Evolutionary conservation across 2,888 invertebrate species (phyloP).

Genomic region (Epistrophe grossulariae): DNA sequence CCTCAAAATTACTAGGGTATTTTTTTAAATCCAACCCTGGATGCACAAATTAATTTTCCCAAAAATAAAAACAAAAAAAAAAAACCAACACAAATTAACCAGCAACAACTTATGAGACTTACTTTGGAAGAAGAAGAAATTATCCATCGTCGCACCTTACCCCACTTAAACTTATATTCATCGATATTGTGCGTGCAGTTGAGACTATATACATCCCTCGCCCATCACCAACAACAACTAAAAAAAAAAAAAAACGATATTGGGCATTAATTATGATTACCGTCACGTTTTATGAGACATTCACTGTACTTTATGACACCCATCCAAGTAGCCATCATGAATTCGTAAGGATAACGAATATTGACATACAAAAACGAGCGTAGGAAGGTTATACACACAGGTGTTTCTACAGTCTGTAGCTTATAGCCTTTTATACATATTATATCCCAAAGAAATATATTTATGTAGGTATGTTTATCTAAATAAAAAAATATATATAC

Average conservation of each 20-base stretch:
- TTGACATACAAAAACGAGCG: constrained; percentile 80
- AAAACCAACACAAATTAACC: constrained; percentile 62
- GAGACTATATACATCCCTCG: neutral
- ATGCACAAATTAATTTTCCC: constrained; percentile 19
- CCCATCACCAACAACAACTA: too few species aligned
- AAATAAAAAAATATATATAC: neutral
- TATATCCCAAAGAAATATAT: constrained; percentile 16
- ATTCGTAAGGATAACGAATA: constrained; percentile 82
- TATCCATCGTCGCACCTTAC: constrained; percentile 37
- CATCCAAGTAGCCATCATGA: constrained; percentile 77
- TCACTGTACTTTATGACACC: constrained; percentile 82
- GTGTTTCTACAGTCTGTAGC: constrained; percentile 21
- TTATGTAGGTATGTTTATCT: neutral
- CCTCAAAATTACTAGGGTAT: too few species aligned
- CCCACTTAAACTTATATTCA: constrained; percentile 58
- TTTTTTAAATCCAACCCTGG: constrained; percentile 6
- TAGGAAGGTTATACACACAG: constrained; percentile 76
- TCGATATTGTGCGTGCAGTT: constrained; percentile 66
- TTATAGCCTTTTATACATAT: constrained; percentile 42
- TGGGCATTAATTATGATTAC: constrained; percentile 84
- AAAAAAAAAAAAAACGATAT: constrained; percentile 45
- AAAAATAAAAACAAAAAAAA: neutral
- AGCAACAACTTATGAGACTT: constrained; percentile 53
- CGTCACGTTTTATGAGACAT: constrained; percentile 84
- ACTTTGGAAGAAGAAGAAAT: constrained; percentile 43